Conservation (phyloP, 2,113 vertebrate genomes). For the Pygoscelis adeliae region DNA sequence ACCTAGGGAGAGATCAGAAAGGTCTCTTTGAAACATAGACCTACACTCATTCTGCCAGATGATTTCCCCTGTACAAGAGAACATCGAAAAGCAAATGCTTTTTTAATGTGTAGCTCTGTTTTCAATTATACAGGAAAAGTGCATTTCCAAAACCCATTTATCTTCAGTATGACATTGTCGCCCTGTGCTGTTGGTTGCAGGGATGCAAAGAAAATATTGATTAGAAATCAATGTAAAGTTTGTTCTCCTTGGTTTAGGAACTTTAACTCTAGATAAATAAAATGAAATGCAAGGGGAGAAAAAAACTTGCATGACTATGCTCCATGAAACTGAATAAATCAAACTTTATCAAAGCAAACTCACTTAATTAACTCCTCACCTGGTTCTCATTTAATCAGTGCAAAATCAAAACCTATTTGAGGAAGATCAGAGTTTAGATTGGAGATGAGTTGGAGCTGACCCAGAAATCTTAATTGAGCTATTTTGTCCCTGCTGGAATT, state of each 20-base stretch:
- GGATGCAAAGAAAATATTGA: constrained; percentile 36
- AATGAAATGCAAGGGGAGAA: background rate
- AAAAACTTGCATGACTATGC: background rate
- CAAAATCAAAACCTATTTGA: constrained; percentile 10
- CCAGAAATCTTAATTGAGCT: background rate
- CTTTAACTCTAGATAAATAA: background rate
- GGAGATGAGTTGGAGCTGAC: background rate
- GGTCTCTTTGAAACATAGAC: background rate
- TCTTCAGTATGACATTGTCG: constrained; percentile 53
- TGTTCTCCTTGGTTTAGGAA: background rate
- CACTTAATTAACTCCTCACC: background rate
- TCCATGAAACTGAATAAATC: background rate
- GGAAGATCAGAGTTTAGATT: background rate
- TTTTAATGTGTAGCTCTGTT: constrained; percentile 15
- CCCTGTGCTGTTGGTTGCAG: background rate
- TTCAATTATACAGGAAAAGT: constrained; percentile 36
- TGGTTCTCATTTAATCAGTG: background rate
- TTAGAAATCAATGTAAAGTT: constrained; percentile 11
- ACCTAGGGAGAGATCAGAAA: background rate
- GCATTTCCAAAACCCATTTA: constrained; percentile 41
- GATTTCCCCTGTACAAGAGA: background rate
- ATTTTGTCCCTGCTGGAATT: background rate
- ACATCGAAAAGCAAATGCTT: background rate
- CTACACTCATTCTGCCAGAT: background rate
- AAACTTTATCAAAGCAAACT: background rate